These are phyloP conservation scores for Macaria notata DNA, from an alignment of 2,888 invertebrate genomes.

Conservation along the genomic window DNA sequence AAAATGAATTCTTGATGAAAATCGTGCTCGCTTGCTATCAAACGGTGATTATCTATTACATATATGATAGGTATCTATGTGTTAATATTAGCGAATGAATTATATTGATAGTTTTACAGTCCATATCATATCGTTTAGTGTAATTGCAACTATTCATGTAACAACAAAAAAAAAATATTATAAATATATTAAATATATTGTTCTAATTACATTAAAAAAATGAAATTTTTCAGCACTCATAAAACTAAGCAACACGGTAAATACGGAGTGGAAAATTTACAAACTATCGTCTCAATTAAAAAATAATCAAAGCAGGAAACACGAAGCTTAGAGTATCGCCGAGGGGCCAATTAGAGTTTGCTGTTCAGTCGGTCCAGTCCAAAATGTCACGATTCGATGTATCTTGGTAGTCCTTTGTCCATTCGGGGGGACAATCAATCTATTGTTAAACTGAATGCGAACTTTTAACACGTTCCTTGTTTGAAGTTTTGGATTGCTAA, in stretches of 20 bases:
- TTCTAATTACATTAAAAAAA: no score
- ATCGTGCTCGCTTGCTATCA: background rate
- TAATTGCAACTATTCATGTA: no score
- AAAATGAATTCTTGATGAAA: slow-evolving; percentile 8
- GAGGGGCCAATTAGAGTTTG: slow-evolving; percentile 56
- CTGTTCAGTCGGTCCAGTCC: slow-evolving; percentile 28
- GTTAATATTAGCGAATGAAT: no score
- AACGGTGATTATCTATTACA: background rate
- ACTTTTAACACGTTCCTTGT: slow-evolving; percentile 3
- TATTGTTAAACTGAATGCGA: slow-evolving; percentile 21
- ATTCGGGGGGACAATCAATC: slow-evolving; percentile 32
- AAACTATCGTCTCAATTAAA: no score
- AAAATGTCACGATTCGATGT: slow-evolving; percentile 31
- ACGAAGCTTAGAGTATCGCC: slow-evolving; percentile 25
- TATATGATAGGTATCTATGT: background rate
- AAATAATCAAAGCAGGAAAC: background rate
- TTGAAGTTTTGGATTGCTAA: slow-evolving; percentile 7
- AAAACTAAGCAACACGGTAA: no score
- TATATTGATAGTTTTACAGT: no score
- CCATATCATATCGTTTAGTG: no score
- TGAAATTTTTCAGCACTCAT: no score
- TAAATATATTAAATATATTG: no score
- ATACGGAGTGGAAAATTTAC: no score
- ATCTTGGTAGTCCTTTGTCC: slow-evolving; percentile 26
- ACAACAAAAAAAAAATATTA: no score